Evolutionary conservation across 2,888 invertebrate species (phyloP), one percentile per base, ranked within the genome.

Genomic region (Pseudoips prasinana): DNA sequence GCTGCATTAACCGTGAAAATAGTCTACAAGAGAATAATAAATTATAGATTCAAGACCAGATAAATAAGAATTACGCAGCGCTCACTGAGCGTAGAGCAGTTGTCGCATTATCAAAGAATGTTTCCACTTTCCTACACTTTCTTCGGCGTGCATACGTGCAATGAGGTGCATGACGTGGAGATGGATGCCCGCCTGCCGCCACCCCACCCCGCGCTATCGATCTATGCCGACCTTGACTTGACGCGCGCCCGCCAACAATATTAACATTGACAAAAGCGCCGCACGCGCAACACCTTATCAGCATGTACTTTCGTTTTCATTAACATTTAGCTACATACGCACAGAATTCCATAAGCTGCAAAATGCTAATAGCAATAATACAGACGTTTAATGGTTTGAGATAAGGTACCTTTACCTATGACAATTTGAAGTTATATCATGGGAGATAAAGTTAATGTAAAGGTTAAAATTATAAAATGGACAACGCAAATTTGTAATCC

Each of bases 111-210:
- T 67, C 56, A 64, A 73, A 68, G 81, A 85, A 86, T 85, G 71
- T 74, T 65, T 68, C 72, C 70, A 81, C 86, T 86, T 86, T 86
- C 83, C 49, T 81, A 70, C 66, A 81, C 85, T 86, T 86, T 86
- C 81, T 66, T 80, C 55, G 66, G 65, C 58, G 61, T 72, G 72
- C 71, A 73, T 67, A 62, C 62, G 60, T 77, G 78, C 73, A 76
- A 7, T 66, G 70, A 58, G 53, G 58, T 45, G 58, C 61, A 49
- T 49, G 64, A 57, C 60, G 49, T 49, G 64, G 46, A 58, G 58
- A 64, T 53, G 57, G 61, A 58, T 58, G 51, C 35, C 54, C 62
- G 62, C 48, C 55, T 46, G 36, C 28, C 41, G 52, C 58, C 52
- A 54, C 61, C 66, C 64, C 68, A 61, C 68, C 61, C 60, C 52